phyloP scores from a whole-genome alignment of 2,888 invertebrate species.

The Lucinisca nassula region DNA sequence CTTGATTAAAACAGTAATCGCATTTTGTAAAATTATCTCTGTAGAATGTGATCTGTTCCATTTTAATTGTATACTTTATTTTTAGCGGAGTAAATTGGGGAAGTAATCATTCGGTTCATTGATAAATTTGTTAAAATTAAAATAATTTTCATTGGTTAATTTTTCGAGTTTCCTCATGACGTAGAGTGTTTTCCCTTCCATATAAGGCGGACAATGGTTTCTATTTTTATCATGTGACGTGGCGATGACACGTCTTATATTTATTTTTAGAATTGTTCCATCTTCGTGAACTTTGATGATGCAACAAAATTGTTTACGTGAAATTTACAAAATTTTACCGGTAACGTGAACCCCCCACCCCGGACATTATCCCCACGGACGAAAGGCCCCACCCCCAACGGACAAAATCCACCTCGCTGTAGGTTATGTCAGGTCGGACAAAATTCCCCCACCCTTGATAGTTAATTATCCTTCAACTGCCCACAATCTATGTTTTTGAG shows the following conservation, averaged over 20 bases:
- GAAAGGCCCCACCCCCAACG: no score
- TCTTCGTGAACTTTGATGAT: neutral
- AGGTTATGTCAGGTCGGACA: no score
- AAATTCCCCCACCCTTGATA: no score
- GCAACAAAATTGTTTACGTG: no score
- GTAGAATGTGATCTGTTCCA: neutral
- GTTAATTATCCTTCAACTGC: no score
- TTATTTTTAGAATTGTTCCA: neutral
- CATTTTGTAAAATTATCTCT: neutral
- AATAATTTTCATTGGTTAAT: slow-evolving; percentile 23
- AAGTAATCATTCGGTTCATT: slow-evolving; percentile 3
- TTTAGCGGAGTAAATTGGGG: neutral
- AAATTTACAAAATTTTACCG: no score
- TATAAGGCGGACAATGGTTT: slow-evolving; percentile 18
- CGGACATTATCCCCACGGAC: no score
- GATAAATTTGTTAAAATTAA: slow-evolving; percentile 8
- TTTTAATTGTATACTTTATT: neutral
- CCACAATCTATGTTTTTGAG: no score
- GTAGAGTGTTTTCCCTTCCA: slow-evolving; percentile 29
- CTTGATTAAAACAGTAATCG: neutral
- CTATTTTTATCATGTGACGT: neutral
- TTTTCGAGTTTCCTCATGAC: slow-evolving; percentile 28
- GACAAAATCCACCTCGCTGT: no score
- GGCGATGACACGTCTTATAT: neutral
- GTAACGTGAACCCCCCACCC: no score